Conservation (phyloP, 2,797 vertebrate genomes). For the Helicolenus hilgendorfi region DNA sequence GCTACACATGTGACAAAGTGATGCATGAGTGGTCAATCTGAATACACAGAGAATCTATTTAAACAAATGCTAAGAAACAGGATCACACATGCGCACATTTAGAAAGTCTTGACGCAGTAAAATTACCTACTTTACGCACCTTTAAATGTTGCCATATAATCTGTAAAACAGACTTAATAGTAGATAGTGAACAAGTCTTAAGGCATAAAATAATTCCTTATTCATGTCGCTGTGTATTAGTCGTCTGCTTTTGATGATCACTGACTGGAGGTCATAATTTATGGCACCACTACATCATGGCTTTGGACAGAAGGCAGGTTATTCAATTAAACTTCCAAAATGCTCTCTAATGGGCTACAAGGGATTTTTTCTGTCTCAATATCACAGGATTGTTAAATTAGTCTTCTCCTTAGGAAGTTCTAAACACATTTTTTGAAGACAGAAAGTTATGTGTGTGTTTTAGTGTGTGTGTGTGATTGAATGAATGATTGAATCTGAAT, state of each 20-base stretch:
- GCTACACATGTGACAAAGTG: slow-evolving; percentile 11
- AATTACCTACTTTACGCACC: background rate
- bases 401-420: slow-evolving; percentile 15
- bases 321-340: slow-evolving; percentile 44
- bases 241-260: slow-evolving; percentile 35
- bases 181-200: slow-evolving; percentile 5
- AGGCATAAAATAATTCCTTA: slow-evolving; percentile 12
- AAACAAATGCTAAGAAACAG: background rate
- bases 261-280: slow-evolving; percentile 49
- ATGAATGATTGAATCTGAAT: background rate
- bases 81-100: background rate
- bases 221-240: slow-evolving; percentile 12
- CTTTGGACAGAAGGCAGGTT: slow-evolving; percentile 43
- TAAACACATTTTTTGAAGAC: slow-evolving; percentile 18
- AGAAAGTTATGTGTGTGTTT: slow-evolving; percentile 24
- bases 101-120: background rate
- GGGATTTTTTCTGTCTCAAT: background rate
- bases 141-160: slow-evolving; percentile 3
- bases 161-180: slow-evolving; percentile 19
- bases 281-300: slow-evolving; percentile 1
- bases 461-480: background rate
- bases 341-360: background rate
- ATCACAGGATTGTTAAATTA: background rate
- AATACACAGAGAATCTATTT: background rate
- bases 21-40: slow-evolving; percentile 3